Base-by-base conservation (phyloP, 1,140 invertebrate species). In the Cardiocondyla obscurior region DNA sequence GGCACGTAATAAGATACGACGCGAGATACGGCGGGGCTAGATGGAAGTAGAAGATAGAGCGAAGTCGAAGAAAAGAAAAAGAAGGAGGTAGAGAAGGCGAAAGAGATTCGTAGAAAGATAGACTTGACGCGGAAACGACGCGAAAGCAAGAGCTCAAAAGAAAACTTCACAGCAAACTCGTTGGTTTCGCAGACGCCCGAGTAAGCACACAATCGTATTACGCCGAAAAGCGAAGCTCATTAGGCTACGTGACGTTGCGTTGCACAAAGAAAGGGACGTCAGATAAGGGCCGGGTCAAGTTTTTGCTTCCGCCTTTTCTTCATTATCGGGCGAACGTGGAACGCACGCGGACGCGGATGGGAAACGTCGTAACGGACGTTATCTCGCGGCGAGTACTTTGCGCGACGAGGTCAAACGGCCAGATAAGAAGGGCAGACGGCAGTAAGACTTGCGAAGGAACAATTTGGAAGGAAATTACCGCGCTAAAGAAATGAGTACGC, bases 281-380 rank as follows among this genome's bases (percentile, higher is more conserved):
- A 46, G 72, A 74, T 74, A 74, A 74, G 72, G 39, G 22, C 33
- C 28, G 12, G 72, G 55, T 74, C 53, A 74, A 74, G 72, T 74
- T 60, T 60, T 62, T 55, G 46, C 72, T 74, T 62, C 39, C 55
- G 72, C 39, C 55, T 30, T 74, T 74, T 74, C 55, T 74, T 74
- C 39, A 74, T 74, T 74, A 74, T 60, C 72, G 55, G 36, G n/a
- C 25, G 12, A 58, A n/a, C 53, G 70, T n/a, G 53, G 39, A 58
- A 44, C 33, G 67, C 19, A 25, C 53, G 2, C 64, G 42, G 2
- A 28, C 42, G 46, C 55, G 55, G 72, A 74, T 74, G 72, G 36
- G 55, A 74, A 74, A 62, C 12, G 55, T 74, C 55, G 72, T 74
- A 74, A 74, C 72, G 55, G 55, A 74, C 55, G 55, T 62, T 60